Evolutionary conservation across 53 echinoderm and acorn worm genomes (phyloP).

Genomic region (Henricia sp.): DNA sequence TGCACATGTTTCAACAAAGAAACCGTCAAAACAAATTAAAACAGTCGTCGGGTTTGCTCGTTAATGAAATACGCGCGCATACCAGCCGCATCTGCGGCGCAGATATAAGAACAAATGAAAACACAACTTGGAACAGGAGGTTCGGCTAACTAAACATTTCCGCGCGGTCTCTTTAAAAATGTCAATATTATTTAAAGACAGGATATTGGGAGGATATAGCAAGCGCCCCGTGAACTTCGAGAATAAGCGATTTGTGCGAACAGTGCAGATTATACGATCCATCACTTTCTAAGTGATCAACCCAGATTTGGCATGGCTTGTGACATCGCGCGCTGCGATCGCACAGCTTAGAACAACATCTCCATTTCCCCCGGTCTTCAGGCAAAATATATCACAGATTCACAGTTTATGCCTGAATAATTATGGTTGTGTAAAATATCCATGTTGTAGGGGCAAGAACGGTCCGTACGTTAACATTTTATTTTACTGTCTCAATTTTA

Average conservation of each 20-base stretch:
- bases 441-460: no score
- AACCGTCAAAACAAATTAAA: neutral
- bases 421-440: no score
- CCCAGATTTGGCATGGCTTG: slow-evolving; percentile 1
- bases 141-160: slow-evolving; percentile 10
- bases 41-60: no score
- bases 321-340: neutral
- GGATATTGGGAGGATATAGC: slow-evolving; percentile 17
- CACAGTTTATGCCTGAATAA: no score
- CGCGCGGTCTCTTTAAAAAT: neutral
- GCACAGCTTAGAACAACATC: neutral
- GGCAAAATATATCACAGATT: no score
- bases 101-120: slow-evolving; percentile 4
- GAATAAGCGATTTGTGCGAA: slow-evolving; percentile 12
- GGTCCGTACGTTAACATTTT: no score
- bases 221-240: neutral
- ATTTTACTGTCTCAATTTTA: no score
- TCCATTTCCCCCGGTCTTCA: no score
- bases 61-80: no score
- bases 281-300: neutral
- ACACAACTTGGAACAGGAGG: neutral
- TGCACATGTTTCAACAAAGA: neutral
- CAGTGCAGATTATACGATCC: neutral
- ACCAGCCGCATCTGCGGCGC: neutral
- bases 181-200: slow-evolving; percentile 24